A percentile compares a stretch with the other conserved stretches of the same genome.
Conservation (phyloP, 2,113 vertebrate species). For the Lamprotornis superbus region DNA sequence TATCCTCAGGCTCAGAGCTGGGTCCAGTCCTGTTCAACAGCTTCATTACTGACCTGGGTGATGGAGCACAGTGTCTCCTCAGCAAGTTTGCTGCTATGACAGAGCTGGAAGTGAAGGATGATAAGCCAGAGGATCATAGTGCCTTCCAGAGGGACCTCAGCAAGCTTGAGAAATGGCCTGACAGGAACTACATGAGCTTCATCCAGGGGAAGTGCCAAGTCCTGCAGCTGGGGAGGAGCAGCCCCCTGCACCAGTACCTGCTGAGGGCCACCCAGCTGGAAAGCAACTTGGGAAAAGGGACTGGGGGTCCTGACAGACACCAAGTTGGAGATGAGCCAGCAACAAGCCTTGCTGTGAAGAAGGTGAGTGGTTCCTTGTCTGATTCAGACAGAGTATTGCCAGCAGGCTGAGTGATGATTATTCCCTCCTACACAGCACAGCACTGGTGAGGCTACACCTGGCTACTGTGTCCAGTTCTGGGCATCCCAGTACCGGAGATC, state of each 20-base stretch:
- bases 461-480: not conserved
- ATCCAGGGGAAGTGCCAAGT: not conserved
- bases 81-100: not conserved
- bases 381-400: not conserved
- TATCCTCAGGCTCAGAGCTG: not conserved
- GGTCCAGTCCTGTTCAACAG: not conserved
- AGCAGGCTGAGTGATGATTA: not conserved
- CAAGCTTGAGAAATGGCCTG: not conserved
- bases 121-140: not conserved
- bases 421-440: not conserved
- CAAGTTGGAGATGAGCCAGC: not conserved
- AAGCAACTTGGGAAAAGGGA: not conserved
- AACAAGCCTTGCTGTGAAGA: not conserved
- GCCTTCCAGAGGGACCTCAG: not conserved
- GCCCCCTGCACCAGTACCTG: rapidly evolving
- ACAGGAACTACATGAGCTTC: not conserved
- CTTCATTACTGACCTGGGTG: not conserved
- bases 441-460: not conserved
- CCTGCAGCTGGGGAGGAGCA: not conserved
- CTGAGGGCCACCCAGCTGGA: not conserved
- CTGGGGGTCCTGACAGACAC: not conserved
- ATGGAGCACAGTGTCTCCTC: not conserved
- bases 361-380: not conserved
- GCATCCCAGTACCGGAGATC: not conserved
- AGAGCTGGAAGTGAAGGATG: not conserved